Conservation (phyloP, 2,888 invertebrate genomes). For the Limnephilus rhombicus region DNA sequence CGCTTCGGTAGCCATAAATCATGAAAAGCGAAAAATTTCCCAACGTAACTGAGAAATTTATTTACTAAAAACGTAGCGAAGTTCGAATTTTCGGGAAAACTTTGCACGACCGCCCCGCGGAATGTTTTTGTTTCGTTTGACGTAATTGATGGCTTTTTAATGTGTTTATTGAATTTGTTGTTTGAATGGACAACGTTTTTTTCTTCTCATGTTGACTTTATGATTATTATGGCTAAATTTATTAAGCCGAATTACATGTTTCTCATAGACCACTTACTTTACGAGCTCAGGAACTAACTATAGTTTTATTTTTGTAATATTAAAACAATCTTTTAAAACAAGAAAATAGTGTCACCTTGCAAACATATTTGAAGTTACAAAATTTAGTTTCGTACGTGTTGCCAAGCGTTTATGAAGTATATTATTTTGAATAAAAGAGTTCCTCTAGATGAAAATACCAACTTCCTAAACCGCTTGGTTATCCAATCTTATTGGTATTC, state of each 20-base stretch:
- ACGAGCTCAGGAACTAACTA: too few species aligned
- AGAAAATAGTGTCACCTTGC: too few species aligned
- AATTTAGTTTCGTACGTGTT: too few species aligned
- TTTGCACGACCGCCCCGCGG: conserved; percentile 20
- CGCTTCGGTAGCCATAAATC: conserved; percentile 62
- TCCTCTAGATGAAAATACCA: background rate
- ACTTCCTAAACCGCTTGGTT: background rate
- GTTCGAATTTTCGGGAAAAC: conserved; percentile 57
- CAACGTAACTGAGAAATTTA: conserved; percentile 64
- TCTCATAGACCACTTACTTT: background rate
- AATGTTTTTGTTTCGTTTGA: conserved; percentile 45
- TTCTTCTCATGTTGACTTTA: background rate
- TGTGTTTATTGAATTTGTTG: conserved; percentile 39
- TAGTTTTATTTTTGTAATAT: too few species aligned
- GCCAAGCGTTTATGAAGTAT: background rate
- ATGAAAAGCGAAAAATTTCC: conserved; percentile 63
- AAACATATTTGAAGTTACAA: too few species aligned
- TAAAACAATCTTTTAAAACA: too few species aligned
- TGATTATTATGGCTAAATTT: background rate
- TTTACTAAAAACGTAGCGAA: conserved; percentile 65
- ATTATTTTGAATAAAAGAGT: background rate
- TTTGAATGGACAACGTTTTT: conserved; percentile 5
- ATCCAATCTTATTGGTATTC: too few species aligned
- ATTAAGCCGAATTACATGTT: background rate
- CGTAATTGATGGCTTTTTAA: conserved; percentile 42